Evolutionary conservation across 2,888 invertebrate species (phyloP), one percentile per base, ranked within the genome.

Genomic region (Drosophila vallismaia): DNA sequence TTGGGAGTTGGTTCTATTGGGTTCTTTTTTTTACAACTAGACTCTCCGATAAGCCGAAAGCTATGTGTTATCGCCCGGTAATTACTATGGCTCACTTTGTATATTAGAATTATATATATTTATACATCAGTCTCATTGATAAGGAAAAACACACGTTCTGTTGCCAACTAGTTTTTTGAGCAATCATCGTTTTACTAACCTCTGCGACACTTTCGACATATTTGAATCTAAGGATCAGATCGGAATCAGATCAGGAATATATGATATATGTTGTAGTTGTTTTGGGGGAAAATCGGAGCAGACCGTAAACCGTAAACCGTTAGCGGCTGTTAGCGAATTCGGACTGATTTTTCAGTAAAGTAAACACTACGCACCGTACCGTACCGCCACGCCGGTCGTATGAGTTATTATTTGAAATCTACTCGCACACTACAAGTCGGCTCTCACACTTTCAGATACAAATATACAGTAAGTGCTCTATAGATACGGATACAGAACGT

Each of bases 291-390:
- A 31, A 58, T 38, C 42, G 29, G 29, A 48, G 60, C 71, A 1
- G 19, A 42, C 14, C 40, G 40, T 36, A n/a, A 36, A n/a, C 36
- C 36, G 36, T 42, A 82, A 85, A 86, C 86, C 88, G 83, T 80
- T 85, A 82, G 88, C 85, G 86, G 64, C 87, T 78, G 78, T 82
- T 87, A 76, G 80, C 76, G 75, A 86, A 86, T 75, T 76, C 76
- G 52, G 76, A 86, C 86, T 86, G 80, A 86, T 79, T 76, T 75
- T 74, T 69, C 60, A 67, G 71, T 55, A 75, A 75, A 75, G 82
- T 85, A 85, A 86, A 86, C 73, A 86, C 70, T 72, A 79, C 76
- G 73, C 82, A 81, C 66, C 71, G 74, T 71, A 60, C 73, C 69
- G 67, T 67, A 67, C 79, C 71, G 80, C 59, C 59, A 50, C 44